Evolutionary conservation across 1,140 invertebrate genomes (phyloP), one percentile per base, ranked within the genome.

Genomic region (Macrobrachium nipponense): DNA sequence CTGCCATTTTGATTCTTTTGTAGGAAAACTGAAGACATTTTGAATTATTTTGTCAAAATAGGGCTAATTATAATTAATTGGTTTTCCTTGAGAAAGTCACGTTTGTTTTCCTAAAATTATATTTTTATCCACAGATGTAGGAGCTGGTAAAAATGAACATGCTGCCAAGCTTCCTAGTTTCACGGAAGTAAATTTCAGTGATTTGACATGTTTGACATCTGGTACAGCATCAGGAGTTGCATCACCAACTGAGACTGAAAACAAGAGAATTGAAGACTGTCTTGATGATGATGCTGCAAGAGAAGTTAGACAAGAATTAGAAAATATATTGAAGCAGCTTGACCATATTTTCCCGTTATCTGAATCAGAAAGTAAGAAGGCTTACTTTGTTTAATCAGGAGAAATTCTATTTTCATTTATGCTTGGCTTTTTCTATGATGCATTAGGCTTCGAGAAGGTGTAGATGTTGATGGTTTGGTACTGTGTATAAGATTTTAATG

Each of bases 181-280:
- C 36, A 88, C 87, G 0, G 87, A 88, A 72, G 79, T 88, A 62
- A 88, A 84, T 68, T 88, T 88, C 62, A 86, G 82, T 58, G 87
- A 88, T 64, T 64, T 88, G 27, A 86, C 87, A 15, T 86, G 72
- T n/a, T 43, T 80, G 83, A 68, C 61, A 11, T 78, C 76, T 60
- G 75, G 20, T 51, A 36, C 51, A 62, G 36, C 87, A 5, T 82
- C 87, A 5, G 73, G 78, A 51, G 78, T 51, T 23, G 70, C 23
- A 20, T 77, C 60, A 27, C 62, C 82, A 15, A 60, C 12, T n/a
- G 73, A 73, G 8, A 10, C 43, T 18, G 59, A 36, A 44, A 36
- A 80, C 17, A 18, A 23, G 23, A 27, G 7, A 60, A 72, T 27
- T 18, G 43, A 72, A 43, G 18, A 60, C 36, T 36, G 44, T 44